Base-by-base conservation (phyloP, 2,113 vertebrate genomes). In the Rhinogobius similis region DNA sequence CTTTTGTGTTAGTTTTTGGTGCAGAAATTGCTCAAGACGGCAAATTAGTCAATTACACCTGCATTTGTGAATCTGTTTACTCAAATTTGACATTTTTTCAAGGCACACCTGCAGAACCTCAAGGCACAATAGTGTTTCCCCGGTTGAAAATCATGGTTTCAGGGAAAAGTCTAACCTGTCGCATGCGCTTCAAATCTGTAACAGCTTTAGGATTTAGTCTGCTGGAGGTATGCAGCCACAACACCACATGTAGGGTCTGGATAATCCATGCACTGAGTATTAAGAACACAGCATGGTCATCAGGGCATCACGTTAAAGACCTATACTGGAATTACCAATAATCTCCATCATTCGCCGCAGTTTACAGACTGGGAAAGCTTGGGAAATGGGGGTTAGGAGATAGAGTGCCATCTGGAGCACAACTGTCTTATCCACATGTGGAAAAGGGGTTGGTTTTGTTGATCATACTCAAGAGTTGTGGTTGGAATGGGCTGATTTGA, bases 201-300 rank as follows among this genome's bases (percentile, higher is more conserved):
- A 90, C 92, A 93, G 91, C 92, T 92, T 92, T n/a, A n/a, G 91
- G 84, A 77, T 90, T 90, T 89, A 88, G 88, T 89, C 90, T 88
- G 91, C 81, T 92, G 83, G 84, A 91, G 91, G 90, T 92, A 91
- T 91, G 92, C 82, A 92, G 92, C 89, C 92, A 92, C 87, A 92
- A 91, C 91, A 92, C 86, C 86, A 88, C 90, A 90, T 86, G 88
- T 70, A 90, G 81, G 81, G 81, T 78, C 84, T 73, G 55, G 82
- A 46, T 93, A 92, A 93, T 92, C 92, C 90, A 61, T 72, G 72
- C 76, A 39, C 82, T 70, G 82, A 86, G 87, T 72, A 90, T 91
- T 92, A 86, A 85, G 82, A 82, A 69, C 90, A 86, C 91, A 91
- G 88, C 84, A 76, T 84, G 88, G 79, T 83, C 81, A 82, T 85